Evolutionary conservation across 2,888 invertebrate genomes (phyloP), one percentile per base, ranked within the genome.

Genomic region (Euspilapteryx auroguttella): DNA sequence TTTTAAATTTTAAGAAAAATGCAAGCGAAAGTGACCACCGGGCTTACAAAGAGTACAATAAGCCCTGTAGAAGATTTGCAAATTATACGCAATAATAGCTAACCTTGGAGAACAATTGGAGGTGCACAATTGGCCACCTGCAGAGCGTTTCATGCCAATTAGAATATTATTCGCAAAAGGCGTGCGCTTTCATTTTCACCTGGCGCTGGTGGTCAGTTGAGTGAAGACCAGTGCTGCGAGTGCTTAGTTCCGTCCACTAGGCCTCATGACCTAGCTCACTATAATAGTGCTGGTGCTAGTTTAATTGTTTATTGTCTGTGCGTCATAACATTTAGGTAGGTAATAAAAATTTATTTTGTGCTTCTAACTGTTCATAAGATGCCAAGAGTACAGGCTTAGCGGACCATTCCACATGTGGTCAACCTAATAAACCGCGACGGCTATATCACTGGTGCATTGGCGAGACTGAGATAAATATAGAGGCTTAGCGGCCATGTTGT

Each of bases 401-500:
- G 69, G 73, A 64, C 66, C 73, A 73, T 73, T 69, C 73, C 75
- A 73, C 73, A 75, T 75, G 75, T 75, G 75, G 75, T 75, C 75
- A 73, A 65, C 65, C 55, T 73, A 75, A 69, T 68, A 68, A 69
- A 68, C 52, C 54, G 71, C 53, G 61, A 75, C 47, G 47, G 58
- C 45, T 34, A 49, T 59, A 69, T 49, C 45, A 42, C 37, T 39
- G 36, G 31, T 33, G 24, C 39, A 27, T 41, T 36, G 31, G 65
- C 35, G 48, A 37, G 62, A 71, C 45, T 49, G 54, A 52, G 71
- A 63, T 33, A 36, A 53, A 47, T 46, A 52, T 59, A 68, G 47
- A 55, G 58, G 69, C 71, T 73, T 69, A 73, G 73, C 73, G 58
- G 75, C 75, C 75, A 75, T 75, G 71, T 75, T 75, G 71, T 68